phyloP scores from a whole-genome alignment of 2,797 vertebrate genomes.

The Pitangus sulphuratus region DNA sequence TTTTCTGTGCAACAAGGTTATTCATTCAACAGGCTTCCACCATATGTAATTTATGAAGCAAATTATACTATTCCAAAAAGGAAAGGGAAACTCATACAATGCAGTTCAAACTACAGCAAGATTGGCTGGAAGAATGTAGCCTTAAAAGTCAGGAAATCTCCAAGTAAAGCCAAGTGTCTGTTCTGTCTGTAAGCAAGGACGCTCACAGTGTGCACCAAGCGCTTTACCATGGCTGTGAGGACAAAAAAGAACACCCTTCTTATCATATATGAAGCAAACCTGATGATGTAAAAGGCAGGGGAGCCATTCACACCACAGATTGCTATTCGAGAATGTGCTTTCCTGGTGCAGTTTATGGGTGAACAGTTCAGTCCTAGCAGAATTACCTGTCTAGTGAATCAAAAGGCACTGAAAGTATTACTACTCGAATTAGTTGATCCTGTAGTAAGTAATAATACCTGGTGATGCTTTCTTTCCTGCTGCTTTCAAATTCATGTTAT shows the following conservation, averaged over 20 bases:
- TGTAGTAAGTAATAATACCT: background rate
- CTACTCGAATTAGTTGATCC: background rate
- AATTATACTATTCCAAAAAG: constrained; percentile 76
- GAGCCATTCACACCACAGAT: background rate
- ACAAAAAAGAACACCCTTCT: constrained; percentile 27
- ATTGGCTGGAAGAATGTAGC: constrained; percentile 70
- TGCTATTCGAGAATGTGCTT: background rate
- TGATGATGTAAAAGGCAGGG: background rate
- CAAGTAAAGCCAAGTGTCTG: constrained; percentile 69
- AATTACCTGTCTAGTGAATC: constrained; percentile 50
- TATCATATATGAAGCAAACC: background rate
- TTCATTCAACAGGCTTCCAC: constrained; percentile 78
- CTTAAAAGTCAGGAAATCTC: constrained; percentile 75
- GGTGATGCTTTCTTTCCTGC: background rate
- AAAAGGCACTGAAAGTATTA: constrained; percentile 39
- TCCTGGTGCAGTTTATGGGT: background rate
- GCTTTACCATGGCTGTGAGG: constrained; percentile 43
- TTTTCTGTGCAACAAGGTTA: constrained; percentile 80
- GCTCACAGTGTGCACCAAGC: constrained; percentile 49
- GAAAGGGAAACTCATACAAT: constrained; percentile 72
- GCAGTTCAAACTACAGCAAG: constrained; percentile 69
- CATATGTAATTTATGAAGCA: constrained; percentile 81
- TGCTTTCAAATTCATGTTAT: background rate
- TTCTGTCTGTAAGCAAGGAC: constrained; percentile 43
- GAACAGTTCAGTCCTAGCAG: constrained; percentile 21